Conservation (phyloP, 2,113 vertebrate genomes). For the Cacatua alba region DNA sequence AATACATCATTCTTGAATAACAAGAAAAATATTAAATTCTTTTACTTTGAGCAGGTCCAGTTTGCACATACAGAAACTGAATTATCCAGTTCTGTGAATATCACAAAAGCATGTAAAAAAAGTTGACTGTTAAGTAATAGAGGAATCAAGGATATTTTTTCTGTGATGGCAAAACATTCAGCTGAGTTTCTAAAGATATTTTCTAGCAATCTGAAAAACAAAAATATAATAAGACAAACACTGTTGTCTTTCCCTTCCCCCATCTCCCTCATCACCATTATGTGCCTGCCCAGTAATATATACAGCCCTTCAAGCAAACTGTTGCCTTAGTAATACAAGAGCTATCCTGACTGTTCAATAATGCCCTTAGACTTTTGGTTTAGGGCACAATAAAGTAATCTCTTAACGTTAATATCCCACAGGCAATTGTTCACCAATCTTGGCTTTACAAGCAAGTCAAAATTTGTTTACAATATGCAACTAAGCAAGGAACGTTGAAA, state of each 20-base stretch:
- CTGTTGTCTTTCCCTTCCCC: not conserved
- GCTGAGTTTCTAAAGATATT: not conserved
- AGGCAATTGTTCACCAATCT: not conserved
- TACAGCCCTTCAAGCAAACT: constrained; percentile 15
- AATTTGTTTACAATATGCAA: not conserved
- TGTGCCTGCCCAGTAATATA: not conserved
- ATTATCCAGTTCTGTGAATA: not conserved
- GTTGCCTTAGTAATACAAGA: constrained; percentile 19
- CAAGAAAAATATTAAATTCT: not conserved
- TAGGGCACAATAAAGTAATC: not conserved
- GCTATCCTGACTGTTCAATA: not conserved
- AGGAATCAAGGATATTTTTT: not conserved
- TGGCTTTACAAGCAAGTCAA: not conserved
- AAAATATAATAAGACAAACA: not conserved
- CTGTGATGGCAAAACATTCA: not conserved
- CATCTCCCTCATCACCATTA: not conserved
- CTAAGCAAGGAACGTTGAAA: not conserved
- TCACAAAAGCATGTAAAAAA: not conserved
- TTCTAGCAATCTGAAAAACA: not conserved
- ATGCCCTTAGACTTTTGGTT: not conserved
- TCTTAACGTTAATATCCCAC: not conserved
- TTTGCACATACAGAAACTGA: not conserved
- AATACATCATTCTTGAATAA: not conserved
- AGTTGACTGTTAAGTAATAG: not conserved
- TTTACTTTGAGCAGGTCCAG: not conserved